These are phyloP conservation scores for Drosophila pectinifera DNA, from an alignment of 1,140 invertebrate genomes.

Conservation along the genomic window DNA sequence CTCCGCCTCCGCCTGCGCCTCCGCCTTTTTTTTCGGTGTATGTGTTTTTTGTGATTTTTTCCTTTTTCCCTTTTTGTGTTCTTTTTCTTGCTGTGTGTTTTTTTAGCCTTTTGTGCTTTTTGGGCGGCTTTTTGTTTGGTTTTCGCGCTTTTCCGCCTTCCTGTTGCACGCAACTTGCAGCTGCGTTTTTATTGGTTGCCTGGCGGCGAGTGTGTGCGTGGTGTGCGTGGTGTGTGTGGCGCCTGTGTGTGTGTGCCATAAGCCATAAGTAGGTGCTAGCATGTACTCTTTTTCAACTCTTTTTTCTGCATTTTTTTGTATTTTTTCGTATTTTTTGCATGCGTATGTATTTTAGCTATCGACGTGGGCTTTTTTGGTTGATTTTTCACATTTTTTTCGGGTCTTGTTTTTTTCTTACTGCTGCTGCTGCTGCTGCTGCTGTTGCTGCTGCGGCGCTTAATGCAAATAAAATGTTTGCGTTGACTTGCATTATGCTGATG, in stretches of 20 bases:
- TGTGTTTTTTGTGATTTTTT: conserved; percentile 9
- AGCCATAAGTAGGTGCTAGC: conserved; percentile 76
- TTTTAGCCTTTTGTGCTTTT: conserved; percentile 61
- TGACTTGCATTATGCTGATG: conserved; percentile 82
- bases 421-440: conserved; percentile 34
- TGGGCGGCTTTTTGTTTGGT: conserved; percentile 72
- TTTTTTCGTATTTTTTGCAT: conserved; percentile 22
- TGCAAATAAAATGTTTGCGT: conserved; percentile 85
- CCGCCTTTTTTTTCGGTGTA: conserved; percentile 5
- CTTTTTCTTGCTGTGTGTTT: conserved; percentile 31
- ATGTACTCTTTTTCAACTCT: conserved; percentile 35
- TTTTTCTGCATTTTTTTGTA: conserved; percentile 16
- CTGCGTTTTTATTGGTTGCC: conserved; percentile 85
- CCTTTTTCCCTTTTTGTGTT: conserved; percentile 6
- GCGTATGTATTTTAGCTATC: conserved; percentile 74
- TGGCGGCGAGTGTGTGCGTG: conserved; percentile 8
- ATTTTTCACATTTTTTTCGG: conserved; percentile 34
- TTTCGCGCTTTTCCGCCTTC: conserved; percentile 59
- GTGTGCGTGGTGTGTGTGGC: conserved; percentile 19
- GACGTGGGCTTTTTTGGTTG: conserved; percentile 34
- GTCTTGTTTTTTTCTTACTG: conserved; percentile 12
- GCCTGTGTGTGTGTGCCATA: conserved; percentile 17
- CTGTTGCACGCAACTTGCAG: conserved; percentile 75
- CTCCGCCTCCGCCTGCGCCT: background rate
- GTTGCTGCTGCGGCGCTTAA: conserved; percentile 60